These are phyloP conservation scores for Cerastoderma edule DNA, from an alignment of 2,888 invertebrate genomes.

Conservation along the genomic window DNA sequence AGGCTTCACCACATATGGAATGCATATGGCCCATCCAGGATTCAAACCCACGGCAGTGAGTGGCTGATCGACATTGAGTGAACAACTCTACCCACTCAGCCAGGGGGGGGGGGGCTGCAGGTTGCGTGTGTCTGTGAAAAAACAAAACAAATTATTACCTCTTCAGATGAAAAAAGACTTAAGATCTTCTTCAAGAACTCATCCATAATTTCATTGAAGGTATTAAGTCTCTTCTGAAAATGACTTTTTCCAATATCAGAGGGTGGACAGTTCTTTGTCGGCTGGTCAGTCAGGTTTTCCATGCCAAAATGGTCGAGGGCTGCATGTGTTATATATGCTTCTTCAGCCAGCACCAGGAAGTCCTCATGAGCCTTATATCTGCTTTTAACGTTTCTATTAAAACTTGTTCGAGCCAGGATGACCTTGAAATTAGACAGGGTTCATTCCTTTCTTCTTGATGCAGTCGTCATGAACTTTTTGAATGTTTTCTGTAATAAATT, in stretches of 20 bases:
- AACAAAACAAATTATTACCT: no score
- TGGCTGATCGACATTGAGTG: no score
- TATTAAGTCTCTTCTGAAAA: background rate
- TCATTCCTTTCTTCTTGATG: conserved; percentile 11
- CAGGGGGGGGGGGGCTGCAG: no score
- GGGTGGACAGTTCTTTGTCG: background rate
- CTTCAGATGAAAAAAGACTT: background rate
- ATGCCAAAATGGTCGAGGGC: background rate
- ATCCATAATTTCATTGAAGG: background rate
- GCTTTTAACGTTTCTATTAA: conserved; percentile 46
- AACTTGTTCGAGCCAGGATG: conserved; percentile 37
- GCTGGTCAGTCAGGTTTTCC: background rate
- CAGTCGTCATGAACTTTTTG: conserved; percentile 32
- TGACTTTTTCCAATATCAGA: background rate
- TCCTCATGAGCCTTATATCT: conserved; percentile 38
- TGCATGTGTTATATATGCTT: background rate
- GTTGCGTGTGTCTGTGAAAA: no score
- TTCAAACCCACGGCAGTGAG: no score
- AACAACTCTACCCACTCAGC: no score
- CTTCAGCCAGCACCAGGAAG: conserved; percentile 30
- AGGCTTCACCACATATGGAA: no score
- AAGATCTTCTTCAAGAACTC: background rate
- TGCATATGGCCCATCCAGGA: no score
- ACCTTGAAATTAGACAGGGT: conserved; percentile 43
- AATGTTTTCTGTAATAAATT: conserved; percentile 35